Evolutionary conservation across 2,797 vertebrate genomes (phyloP), one percentile per base, ranked within the genome.

Genomic region (Epinephelus awoara): DNA sequence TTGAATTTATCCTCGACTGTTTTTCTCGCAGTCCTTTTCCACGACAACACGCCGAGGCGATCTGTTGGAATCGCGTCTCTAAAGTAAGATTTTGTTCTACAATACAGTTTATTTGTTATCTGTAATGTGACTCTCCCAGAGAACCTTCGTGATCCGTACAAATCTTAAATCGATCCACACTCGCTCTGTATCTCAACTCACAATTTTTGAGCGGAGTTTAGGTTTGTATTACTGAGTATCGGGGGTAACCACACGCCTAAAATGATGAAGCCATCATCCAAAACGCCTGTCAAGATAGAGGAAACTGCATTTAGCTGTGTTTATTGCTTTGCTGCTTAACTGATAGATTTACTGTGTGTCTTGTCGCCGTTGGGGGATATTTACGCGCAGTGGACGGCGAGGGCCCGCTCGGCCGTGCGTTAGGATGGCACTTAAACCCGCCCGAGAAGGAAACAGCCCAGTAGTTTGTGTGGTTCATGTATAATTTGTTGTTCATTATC

Each of bases 371-470:
- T 49, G 52, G 58, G 58, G 73, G 9, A 65, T 62, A 58, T 82
- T 83, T 86, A 75, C 79, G 83, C 77, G 55, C 79, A 49, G 79
- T 3, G 63, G 27, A 56, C 73, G 3, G 56, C 25, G 9, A 29
- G 12, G 77, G 77, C 77, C 73, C 85, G 77, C 42, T 61, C 66
- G 57, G 80, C 77, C 66, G 85, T 61, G 82, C 75, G 78, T 61
- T 7, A n/a, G 14, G 62, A 46, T 29, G 62, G 4, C 80, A 27
- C 38, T 17, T 54, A 2, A 14, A 79, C 40, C n/a, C 49, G 29
- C 62, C 27, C 64, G 23, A 25, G 21, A 3, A 29, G 5, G 17
- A 29, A 19, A 8, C 40, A 2, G 58, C 58, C 9, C 40, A 1
- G 17, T 1, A 62, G 15, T 44, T 27, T 19, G 4, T 44, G 10